A percentile compares a stretch with the other conserved stretches of the same genome.
These are phyloP conservation scores for Cladorhizidae sp. DNA, from an alignment of 37 sponge, comb jelly and placozoan species.

Conservation along the genomic window DNA sequence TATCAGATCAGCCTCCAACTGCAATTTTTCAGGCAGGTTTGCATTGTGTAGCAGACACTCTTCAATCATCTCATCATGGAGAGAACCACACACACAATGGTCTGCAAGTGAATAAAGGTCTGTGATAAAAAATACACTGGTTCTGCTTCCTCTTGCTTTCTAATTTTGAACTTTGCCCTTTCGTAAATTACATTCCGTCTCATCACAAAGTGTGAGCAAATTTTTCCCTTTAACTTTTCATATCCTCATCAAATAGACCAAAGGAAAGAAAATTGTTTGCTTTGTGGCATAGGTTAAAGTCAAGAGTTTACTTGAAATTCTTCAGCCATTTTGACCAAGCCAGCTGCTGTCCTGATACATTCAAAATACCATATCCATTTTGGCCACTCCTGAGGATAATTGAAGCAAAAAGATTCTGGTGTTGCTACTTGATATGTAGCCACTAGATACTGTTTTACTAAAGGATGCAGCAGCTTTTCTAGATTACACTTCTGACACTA, in stretches of 20 bases:
- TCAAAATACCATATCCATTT: slow-evolving; percentile 49
- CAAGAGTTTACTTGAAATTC: slow-evolving; percentile 40
- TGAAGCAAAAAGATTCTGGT: slow-evolving; percentile 42
- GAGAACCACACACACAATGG: slow-evolving; percentile 27
- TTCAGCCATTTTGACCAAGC: slow-evolving; percentile 18
- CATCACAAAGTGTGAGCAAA: slow-evolving; percentile 39
- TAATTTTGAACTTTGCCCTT: slow-evolving; percentile 29
- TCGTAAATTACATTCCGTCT: slow-evolving; percentile 20
- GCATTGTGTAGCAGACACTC: slow-evolving; percentile 45
- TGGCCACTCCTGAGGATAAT: slow-evolving; percentile 53
- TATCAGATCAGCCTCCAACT: slow-evolving; percentile 16
- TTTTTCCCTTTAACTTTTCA: slow-evolving; percentile 24
- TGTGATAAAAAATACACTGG: slow-evolving; percentile 49
- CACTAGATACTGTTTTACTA: too few relatives aligned
- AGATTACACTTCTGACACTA: too few relatives aligned
- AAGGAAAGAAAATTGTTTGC: slow-evolving; percentile 45
- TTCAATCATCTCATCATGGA: slow-evolving; percentile 54
- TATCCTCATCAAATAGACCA: slow-evolving; percentile 22
- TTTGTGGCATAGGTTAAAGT: slow-evolving; percentile 41
- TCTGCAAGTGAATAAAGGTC: slow-evolving; percentile 32
- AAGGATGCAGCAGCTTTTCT: too few relatives aligned
- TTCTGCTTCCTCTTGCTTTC: slow-evolving; percentile 45
- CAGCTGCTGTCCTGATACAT: slow-evolving; percentile 31
- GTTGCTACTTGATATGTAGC: slow-evolving; percentile 37
- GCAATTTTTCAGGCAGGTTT: slow-evolving; percentile 37